These are phyloP conservation scores for Oasisia sp. DNA, from an alignment of 2,888 invertebrate genomes.

Conservation along the genomic window DNA sequence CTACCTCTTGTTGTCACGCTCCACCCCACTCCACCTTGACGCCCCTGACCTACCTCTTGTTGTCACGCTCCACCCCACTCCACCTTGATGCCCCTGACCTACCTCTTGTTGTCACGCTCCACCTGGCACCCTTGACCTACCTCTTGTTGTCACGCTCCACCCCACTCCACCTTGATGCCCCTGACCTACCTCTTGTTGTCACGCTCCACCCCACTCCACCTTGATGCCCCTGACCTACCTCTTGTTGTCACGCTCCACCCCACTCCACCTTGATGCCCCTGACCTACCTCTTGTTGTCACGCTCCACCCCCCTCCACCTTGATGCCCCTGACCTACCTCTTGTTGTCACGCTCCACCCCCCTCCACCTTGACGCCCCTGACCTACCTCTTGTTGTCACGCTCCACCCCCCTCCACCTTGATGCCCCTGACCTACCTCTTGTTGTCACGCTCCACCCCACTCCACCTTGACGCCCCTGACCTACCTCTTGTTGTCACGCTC, in stretches of 20 bases:
- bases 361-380: background rate
- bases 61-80: background rate
- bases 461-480: background rate
- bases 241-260: background rate
- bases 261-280: background rate
- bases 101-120: background rate
- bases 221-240: background rate
- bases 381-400: too few species aligned
- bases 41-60: too few species aligned
- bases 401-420: background rate
- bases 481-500: too few species aligned
- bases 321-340: background rate
- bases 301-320: background rate
- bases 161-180: background rate
- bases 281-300: too few species aligned
- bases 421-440: too few species aligned
- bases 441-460: background rate
- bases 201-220: background rate
- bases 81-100: background rate
- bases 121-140: background rate
- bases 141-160: background rate
- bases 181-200: too few species aligned
- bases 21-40: background rate
- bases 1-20: too few species aligned
- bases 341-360: background rate